phyloP scores from a whole-genome alignment of 2,113 vertebrate genomes.

The Hemichromis elongatus region DNA sequence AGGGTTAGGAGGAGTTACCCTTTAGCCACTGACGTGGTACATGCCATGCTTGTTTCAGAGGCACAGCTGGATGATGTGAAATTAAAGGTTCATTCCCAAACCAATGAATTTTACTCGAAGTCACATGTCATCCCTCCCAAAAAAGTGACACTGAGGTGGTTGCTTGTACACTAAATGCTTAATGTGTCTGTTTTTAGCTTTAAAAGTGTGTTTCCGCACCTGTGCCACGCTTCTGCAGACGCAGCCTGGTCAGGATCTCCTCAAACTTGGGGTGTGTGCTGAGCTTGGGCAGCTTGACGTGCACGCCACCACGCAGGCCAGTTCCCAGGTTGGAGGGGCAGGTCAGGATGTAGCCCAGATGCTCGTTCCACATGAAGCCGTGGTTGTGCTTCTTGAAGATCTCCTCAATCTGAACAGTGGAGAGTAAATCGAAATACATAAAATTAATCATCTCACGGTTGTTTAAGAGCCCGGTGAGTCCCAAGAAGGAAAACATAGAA shows the following conservation, averaged over 20 bases:
- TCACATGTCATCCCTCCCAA: neutral
- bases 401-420: constrained; percentile 80
- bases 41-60: neutral
- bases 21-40: neutral
- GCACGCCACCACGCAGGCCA: constrained; percentile 89
- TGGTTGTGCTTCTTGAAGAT: constrained; percentile 91
- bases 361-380: constrained; percentile 94
- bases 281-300: constrained; percentile 87
- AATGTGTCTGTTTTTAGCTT: neutral
- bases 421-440: neutral
- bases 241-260: constrained; percentile 87
- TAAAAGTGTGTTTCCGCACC: constrained; percentile 61
- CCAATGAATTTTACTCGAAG: neutral
- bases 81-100: neutral
- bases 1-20: neutral
- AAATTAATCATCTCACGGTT: neutral
- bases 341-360: constrained; percentile 90
- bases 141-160: neutral
- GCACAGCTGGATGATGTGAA: neutral
- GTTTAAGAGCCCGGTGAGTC: neutral
- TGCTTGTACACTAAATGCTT: neutral
- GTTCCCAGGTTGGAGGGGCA: constrained; percentile 95
- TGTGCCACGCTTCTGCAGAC: constrained; percentile 96
- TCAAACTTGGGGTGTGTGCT: constrained; percentile 93
- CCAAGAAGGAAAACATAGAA: neutral